phyloP scores from a whole-genome alignment of 2,113 vertebrate species.

The Python bivittatus region DNA sequence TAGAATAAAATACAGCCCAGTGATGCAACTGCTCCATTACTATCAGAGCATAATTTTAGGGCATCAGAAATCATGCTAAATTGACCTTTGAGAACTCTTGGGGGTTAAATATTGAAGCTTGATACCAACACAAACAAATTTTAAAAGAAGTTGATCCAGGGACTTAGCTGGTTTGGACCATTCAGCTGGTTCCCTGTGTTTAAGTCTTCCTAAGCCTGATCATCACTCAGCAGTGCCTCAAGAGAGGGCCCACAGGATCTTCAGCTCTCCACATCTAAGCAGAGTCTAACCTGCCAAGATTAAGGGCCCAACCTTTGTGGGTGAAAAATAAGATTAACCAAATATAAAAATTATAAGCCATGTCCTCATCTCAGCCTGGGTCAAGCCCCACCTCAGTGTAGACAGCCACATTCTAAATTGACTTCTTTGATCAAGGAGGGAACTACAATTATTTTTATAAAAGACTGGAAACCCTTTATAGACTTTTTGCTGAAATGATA shows the following conservation, averaged over 20 bases:
- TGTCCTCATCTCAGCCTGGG: not conserved
- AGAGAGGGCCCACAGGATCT: not conserved
- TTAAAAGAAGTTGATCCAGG: not conserved
- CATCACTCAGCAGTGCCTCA: not conserved
- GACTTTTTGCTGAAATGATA: not conserved
- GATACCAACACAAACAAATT: not conserved
- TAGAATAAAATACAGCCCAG: not conserved
- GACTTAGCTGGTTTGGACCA: not conserved
- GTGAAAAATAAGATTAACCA: not conserved
- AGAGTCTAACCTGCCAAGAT: no score
- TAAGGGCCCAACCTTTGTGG: not conserved
- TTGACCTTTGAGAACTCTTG: not conserved
- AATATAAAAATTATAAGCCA: not conserved
- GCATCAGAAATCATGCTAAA: not conserved
- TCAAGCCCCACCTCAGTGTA: not conserved
- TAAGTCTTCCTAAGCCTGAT: not conserved
- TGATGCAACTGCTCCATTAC: not conserved
- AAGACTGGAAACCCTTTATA: not conserved
- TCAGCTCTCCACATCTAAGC: not conserved
- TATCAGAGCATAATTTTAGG: not conserved
- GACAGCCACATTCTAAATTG: not conserved
- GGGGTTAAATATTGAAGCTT: not conserved
- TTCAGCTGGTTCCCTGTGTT: not conserved
- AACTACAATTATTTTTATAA: not conserved
- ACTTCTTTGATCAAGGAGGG: not conserved